Percentiles rank a stretch among this genome's conserved stretches.
phyloP scores from a whole-genome alignment of 2,113 vertebrate species.

The Ophthalmolycus amberensis region DNA sequence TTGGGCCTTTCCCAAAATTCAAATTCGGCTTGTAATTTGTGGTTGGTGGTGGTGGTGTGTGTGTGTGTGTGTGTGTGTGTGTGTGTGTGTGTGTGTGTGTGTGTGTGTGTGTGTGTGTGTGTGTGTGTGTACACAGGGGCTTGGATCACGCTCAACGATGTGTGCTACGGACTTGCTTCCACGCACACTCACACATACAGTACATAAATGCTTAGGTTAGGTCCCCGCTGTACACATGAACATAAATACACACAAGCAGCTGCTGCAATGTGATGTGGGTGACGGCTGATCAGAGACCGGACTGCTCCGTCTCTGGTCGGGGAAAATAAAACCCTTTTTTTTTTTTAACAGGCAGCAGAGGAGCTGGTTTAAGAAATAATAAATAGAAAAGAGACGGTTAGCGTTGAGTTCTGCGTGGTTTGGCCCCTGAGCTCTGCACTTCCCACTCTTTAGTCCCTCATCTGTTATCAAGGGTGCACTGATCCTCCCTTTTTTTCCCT shows the following conservation, averaged over 20 bases:
- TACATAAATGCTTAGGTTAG: conserved; percentile 57
- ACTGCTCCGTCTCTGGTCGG: conserved; percentile 47
- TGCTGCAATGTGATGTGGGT: conserved; percentile 70
- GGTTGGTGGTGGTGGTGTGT: conserved; percentile 61
- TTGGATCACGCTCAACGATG: conserved; percentile 68
- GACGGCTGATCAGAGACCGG: conserved; percentile 72
- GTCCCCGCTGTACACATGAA: conserved; percentile 53
- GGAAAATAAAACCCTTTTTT: conserved; percentile 53
- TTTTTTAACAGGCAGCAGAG: conserved; percentile 60
- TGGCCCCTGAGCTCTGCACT: conserved; percentile 40
- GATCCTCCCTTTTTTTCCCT: conserved; percentile 28
- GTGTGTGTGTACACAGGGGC: conserved; percentile 64
- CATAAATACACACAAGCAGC: conserved; percentile 64
- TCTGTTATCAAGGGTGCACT: conserved; percentile 41
- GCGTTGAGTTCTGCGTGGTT: conserved; percentile 50
- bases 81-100: conserved; percentile 64
- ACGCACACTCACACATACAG: conserved; percentile 47
- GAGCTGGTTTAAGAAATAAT: conserved; percentile 67
- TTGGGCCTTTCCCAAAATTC: conserved; percentile 78
- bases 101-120: conserved; percentile 1
- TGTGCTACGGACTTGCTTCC: conserved; percentile 45
- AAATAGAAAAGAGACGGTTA: conserved; percentile 64
- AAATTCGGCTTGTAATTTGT: conserved; percentile 84
- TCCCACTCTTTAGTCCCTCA: conserved; percentile 23
- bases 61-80: conserved; percentile 62